Percentiles rank a stretch among this genome's conserved stretches.
Evolutionary conservation across 2,888 invertebrate genomes (phyloP).

Genomic region (Dorcus parallelipipedus): DNA sequence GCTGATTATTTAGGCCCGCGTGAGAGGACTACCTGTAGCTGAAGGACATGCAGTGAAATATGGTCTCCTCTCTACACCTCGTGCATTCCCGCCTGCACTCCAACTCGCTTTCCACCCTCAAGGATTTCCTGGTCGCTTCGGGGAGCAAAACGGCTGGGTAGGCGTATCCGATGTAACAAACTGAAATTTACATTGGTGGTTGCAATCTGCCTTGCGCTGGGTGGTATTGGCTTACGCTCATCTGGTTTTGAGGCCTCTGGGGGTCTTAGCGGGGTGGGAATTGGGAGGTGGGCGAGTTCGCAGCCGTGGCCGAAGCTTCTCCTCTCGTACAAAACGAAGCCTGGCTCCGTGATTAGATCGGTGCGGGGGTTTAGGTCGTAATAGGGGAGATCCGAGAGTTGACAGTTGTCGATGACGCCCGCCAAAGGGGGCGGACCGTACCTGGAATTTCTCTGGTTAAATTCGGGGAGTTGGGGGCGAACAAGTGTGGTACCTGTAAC

Average conservation of each 20-base stretch:
- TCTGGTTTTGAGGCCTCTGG: slow-evolving; percentile 34
- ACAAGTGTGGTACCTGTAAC: slow-evolving; percentile 58
- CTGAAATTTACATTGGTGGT: background rate
- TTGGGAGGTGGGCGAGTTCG: slow-evolving; percentile 61
- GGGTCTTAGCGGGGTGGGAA: slow-evolving; percentile 36
- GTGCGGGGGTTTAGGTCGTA: slow-evolving; percentile 60
- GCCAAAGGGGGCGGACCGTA: slow-evolving; percentile 65
- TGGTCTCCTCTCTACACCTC: slow-evolving; percentile 51
- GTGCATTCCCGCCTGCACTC: slow-evolving; percentile 71
- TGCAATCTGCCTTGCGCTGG: background rate
- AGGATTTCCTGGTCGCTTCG: slow-evolving; percentile 61
- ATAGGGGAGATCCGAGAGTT: slow-evolving; percentile 70
- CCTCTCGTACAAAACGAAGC: slow-evolving; percentile 74
- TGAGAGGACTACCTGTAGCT: slow-evolving; percentile 59
- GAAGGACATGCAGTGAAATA: slow-evolving; percentile 72
- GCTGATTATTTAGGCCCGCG: background rate
- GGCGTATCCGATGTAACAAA: slow-evolving; percentile 57
- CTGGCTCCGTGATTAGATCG: slow-evolving; percentile 59
- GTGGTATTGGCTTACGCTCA: slow-evolving; percentile 33
- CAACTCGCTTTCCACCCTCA: slow-evolving; percentile 62
- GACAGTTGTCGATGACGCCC: slow-evolving; percentile 70
- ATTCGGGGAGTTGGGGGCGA: background rate
- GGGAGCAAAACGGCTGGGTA: slow-evolving; percentile 69
- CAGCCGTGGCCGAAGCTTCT: slow-evolving; percentile 82
- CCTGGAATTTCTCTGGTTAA: slow-evolving; percentile 43